A percentile compares a stretch with the other conserved stretches of the same genome.
These are phyloP conservation scores for Tetropium fuscum DNA, from an alignment of 2,888 invertebrate genomes.

Conservation along the genomic window DNA sequence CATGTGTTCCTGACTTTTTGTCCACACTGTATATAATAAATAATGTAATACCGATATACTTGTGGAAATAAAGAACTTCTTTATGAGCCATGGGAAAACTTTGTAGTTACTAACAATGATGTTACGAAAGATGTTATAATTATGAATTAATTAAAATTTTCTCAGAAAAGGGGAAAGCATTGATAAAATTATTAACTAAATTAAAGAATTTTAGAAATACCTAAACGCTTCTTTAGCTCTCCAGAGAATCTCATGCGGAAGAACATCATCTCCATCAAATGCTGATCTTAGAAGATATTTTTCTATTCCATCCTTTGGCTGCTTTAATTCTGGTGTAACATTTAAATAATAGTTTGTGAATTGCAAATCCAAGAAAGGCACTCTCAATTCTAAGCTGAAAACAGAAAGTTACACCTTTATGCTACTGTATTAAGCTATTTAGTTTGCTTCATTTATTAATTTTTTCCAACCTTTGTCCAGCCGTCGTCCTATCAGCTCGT, in stretches of 20 bases:
- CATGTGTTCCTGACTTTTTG: too few species aligned
- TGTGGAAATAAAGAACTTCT: too few species aligned
- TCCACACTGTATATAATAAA: too few species aligned
- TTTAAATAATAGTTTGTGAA: conserved; percentile 86
- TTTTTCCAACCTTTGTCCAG: conserved; percentile 64
- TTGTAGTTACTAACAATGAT: too few species aligned
- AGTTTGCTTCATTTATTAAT: too few species aligned
- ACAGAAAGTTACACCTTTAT: not conserved
- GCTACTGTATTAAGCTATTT: not conserved
- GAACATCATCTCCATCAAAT: conserved; percentile 78
- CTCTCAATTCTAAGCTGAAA: conserved; percentile 83
- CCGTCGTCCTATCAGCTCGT: conserved; percentile 83
- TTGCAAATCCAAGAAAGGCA: conserved; percentile 90
- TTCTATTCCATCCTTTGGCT: conserved; percentile 84
- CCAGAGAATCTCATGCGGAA: conserved; percentile 92
- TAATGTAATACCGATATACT: too few species aligned
- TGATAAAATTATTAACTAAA: too few species aligned
- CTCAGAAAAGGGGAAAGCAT: not conserved
- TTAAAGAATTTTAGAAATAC: too few species aligned
- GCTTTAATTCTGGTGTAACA: conserved; percentile 75
- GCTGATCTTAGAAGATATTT: conserved; percentile 88
- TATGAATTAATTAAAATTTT: not conserved
- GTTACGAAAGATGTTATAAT: too few species aligned
- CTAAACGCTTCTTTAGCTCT: conserved; percentile 92
- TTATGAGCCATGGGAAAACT: too few species aligned